Percentiles rank a stretch among this genome's conserved stretches.
Evolutionary conservation across 2,888 invertebrate genomes (phyloP).

Genomic region (Euplagia quadripunctaria): DNA sequence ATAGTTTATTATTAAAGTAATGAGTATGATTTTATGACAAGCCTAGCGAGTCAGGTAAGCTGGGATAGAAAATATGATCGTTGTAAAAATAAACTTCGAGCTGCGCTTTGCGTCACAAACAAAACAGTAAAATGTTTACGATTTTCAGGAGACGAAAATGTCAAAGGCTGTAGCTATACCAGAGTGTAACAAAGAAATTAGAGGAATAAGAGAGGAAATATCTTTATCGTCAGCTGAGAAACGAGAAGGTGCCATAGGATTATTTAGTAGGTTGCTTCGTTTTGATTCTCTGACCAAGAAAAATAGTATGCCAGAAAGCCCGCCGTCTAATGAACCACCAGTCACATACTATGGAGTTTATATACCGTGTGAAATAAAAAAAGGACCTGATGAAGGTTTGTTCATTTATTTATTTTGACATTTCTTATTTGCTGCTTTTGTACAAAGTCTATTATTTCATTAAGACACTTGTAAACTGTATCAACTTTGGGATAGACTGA

Average conservation of each 20-base stretch:
- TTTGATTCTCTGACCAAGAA: slow-evolving; percentile 75
- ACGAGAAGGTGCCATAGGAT: slow-evolving; percentile 76
- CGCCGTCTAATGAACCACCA: slow-evolving; percentile 68
- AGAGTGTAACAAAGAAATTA: slow-evolving; percentile 76
- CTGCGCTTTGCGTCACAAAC: slow-evolving; percentile 80
- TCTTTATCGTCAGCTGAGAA: slow-evolving; percentile 76
- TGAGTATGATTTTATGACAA: slow-evolving; percentile 78
- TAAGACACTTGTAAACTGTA: not conserved
- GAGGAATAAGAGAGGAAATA: slow-evolving; percentile 76
- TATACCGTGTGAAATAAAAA: slow-evolving; percentile 85
- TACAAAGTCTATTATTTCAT: not conserved
- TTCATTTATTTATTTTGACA: slow-evolving; percentile 19
- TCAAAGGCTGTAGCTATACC: slow-evolving; percentile 81
- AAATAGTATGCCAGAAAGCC: slow-evolving; percentile 64
- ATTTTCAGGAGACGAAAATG: slow-evolving; percentile 75
- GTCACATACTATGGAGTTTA: slow-evolving; percentile 83
- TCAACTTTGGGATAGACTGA: not conserved
- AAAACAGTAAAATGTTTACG: slow-evolving; percentile 81
- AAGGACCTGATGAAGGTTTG: slow-evolving; percentile 84
- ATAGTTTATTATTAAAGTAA: slow-evolving; percentile 38
- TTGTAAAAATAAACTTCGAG: slow-evolving; percentile 76
- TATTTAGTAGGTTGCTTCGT: slow-evolving; percentile 76
- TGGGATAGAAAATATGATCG: slow-evolving; percentile 21
- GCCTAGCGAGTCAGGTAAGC: slow-evolving; percentile 63
- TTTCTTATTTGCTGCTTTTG: not conserved